Conservation (phyloP, 1,140 invertebrate genomes). For the Hirudo medicinalis region DNA sequence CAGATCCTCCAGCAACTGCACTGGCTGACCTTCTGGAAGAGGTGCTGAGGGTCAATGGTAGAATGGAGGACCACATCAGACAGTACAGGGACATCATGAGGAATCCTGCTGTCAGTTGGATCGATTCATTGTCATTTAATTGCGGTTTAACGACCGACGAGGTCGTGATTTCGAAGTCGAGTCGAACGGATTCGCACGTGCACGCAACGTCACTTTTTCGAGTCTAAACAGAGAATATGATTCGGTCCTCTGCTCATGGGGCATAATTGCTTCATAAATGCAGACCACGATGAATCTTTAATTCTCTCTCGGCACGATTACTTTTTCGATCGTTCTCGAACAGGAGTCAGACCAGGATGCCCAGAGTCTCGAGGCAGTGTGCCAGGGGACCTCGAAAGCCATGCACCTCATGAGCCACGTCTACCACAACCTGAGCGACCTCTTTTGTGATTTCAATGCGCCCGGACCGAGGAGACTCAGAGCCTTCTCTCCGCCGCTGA, state of each 20-base stretch:
- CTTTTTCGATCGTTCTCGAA: no score
- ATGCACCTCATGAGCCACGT: slow-evolving; percentile 72
- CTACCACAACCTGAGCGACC: slow-evolving; percentile 72
- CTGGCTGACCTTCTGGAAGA: slow-evolving; percentile 39
- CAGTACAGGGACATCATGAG: slow-evolving; percentile 2
- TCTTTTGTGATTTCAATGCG: slow-evolving; percentile 57
- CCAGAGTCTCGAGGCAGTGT: slow-evolving; percentile 47
- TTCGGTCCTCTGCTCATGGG: no score
- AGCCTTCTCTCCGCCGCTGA: slow-evolving; percentile 33
- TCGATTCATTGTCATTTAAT: background rate
- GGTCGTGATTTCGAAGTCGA: no score
- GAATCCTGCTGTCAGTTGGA: background rate
- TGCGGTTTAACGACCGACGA: no score
- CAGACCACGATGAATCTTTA: no score
- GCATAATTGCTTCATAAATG: no score
- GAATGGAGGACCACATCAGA: background rate
- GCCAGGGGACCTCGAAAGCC: slow-evolving; percentile 59
- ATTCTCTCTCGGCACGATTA: no score
- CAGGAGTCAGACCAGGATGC: slow-evolving; percentile 17
- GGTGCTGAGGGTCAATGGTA: background rate
- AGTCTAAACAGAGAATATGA: no score
- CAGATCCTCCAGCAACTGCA: slow-evolving; percentile 34
- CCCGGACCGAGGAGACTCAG: slow-evolving; percentile 55
- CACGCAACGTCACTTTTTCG: no score
- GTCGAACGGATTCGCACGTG: no score